Conservation (phyloP, 1,140 invertebrate species). For the Hormaphis cornu region DNA sequence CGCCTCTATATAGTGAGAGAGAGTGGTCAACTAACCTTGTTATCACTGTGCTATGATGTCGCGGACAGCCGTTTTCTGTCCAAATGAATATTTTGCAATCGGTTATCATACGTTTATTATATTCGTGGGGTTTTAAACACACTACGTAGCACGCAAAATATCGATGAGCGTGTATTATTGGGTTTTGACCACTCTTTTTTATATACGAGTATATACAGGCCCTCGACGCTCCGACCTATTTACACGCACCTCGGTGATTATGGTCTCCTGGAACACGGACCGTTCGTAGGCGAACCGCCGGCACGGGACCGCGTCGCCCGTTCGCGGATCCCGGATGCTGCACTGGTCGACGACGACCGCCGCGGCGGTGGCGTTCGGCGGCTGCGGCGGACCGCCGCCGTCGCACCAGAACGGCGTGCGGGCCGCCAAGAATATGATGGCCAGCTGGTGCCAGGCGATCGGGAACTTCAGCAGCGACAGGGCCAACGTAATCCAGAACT, state of each 20-base stretch:
- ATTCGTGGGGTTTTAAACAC: no score
- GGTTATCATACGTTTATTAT: no score
- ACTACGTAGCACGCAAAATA: no score
- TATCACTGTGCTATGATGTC: no score
- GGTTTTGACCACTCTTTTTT: no score
- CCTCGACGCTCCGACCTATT: no score
- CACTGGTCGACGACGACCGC: neutral
- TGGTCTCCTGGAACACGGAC: constrained; percentile 57
- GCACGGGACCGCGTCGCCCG: constrained; percentile 43
- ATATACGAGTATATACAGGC: no score
- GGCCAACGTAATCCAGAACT: constrained; percentile 53
- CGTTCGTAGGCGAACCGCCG: constrained; percentile 52
- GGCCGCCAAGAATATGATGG: constrained; percentile 57
- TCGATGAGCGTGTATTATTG: no score
- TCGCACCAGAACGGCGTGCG: constrained; percentile 50
- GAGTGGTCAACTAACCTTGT: no score
- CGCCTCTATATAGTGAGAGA: no score
- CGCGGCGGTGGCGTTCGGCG: neutral
- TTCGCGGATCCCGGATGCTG: constrained; percentile 16
- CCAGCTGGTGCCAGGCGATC: constrained; percentile 56
- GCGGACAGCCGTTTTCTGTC: no score
- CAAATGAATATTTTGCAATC: no score
- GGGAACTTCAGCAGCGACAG: constrained; percentile 56
- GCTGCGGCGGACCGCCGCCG: neutral
- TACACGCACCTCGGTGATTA: constrained; percentile 51